Base-by-base conservation (phyloP, 2,888 invertebrate species). In the Alsophila aescularia region DNA sequence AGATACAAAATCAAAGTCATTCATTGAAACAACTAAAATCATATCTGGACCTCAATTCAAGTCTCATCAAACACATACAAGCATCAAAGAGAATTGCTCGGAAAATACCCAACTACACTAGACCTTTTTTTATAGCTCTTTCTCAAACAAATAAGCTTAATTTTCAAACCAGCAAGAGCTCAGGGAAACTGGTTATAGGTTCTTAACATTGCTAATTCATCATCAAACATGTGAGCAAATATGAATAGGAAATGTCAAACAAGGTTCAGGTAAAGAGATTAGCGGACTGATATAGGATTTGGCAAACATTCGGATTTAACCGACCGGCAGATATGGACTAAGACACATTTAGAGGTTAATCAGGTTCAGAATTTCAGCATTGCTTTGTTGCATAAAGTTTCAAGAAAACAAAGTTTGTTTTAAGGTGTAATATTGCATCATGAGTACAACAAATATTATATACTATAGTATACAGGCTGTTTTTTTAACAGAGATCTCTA, bases 41-140 rank as follows among this genome's bases (percentile, higher is more conserved):
- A 53, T 57, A 58, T 62, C 60, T 50, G 52, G 64, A 60, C 37
- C 48, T 29, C 36, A 34, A 58, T 55, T 51, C 55, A 58, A 66
- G 64, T 58, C 52, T 62, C 50, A 53, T 61, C 66, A 72, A 67
- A 67, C 59, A 62, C 56, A 35, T 21, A 53, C 50, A 56, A 45
- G 14, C 56, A 54, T 72, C 73, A 73, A 72, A 73, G 72, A 58
- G 69, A 70, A 69, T 68, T 56, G 56, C 54, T 58, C 55, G 60
- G 45, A 60, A 43, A 45, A 32, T 29, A 10, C 7, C 54, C 54
- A 53, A 14, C 36, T 14, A 32, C 34, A 16, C 2, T 12, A 39
- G 44, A 62, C 21, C 52, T 16, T 29, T 41, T 24, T 18, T 6
- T 52, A 10, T n/a, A 49, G 29, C 50, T 21, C n/a, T 44, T 21